These are phyloP conservation scores for Temnothorax curvispinosus DNA, from an alignment of 1,140 invertebrate species.

Conservation along the genomic window DNA sequence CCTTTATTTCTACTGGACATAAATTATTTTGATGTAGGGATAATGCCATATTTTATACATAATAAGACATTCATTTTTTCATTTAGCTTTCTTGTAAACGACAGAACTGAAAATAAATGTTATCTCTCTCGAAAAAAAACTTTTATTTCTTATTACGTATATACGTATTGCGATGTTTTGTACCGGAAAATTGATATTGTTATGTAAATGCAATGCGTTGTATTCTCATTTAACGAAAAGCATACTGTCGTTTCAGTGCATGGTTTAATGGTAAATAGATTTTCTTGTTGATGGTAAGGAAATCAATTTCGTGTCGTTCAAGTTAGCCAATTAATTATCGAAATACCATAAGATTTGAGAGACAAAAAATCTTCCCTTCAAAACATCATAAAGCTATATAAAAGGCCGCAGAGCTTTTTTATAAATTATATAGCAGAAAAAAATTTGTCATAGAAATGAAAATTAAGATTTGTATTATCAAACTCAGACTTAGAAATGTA, in stretches of 20 bases:
- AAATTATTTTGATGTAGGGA: background rate
- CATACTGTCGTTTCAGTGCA: background rate
- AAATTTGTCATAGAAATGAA: too few relatives aligned
- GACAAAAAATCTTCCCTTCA: background rate
- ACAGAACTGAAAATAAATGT: background rate
- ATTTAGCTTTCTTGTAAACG: too few relatives aligned
- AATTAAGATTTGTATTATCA: too few relatives aligned
- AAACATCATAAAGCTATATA: background rate
- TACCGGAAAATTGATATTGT: slow-evolving; percentile 50
- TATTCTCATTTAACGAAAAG: slow-evolving; percentile 18
- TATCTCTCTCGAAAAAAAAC: background rate
- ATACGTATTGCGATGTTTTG: background rate
- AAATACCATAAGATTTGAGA: background rate
- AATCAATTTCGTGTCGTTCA: background rate
- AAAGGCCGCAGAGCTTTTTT: background rate
- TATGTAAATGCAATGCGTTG: slow-evolving; percentile 14
- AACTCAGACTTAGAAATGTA: too few relatives aligned
- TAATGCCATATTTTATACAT: background rate
- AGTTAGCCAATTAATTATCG: background rate
- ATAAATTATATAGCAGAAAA: background rate
- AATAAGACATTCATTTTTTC: background rate
- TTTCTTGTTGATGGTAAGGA: too few relatives aligned
- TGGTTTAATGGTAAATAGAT: background rate
- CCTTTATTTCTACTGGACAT: background rate
- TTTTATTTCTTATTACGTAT: slow-evolving; percentile 18